Evolutionary conservation across 2,888 invertebrate species (phyloP).

Genomic region (Lepas anatifera): DNA sequence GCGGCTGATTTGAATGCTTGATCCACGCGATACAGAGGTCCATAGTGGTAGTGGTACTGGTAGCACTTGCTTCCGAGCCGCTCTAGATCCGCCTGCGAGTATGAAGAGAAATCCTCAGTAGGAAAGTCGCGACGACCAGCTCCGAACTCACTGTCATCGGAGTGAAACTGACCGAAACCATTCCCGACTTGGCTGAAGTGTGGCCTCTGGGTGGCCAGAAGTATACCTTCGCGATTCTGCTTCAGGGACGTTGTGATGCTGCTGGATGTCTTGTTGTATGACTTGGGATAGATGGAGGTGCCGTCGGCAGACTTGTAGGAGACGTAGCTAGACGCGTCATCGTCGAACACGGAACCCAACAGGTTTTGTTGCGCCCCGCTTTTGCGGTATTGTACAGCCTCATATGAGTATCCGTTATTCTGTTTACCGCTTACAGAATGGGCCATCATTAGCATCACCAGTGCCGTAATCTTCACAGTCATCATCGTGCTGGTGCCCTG

Average conservation of each 20-base stretch:
- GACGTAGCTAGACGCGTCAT: not conserved
- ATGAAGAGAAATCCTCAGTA: not conserved
- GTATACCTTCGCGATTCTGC: not conserved
- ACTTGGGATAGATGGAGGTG: not conserved
- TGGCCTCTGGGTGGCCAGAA: not conserved
- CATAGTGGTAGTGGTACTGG: slow-evolving; percentile 13
- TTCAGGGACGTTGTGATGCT: not conserved
- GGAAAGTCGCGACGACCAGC: not conserved
- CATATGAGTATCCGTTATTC: too few species aligned
- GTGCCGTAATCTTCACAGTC: too few species aligned
- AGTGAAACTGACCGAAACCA: not conserved
- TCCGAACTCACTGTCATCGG: not conserved
- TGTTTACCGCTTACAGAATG: too few species aligned
- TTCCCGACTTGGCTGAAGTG: too few species aligned
- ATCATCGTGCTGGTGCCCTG: too few species aligned
- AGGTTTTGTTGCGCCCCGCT: too few species aligned
- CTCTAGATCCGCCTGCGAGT: not conserved
- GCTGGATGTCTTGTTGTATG: too few species aligned
- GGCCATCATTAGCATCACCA: too few species aligned
- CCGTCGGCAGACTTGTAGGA: not conserved
- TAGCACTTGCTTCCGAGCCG: not conserved
- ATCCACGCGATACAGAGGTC: not conserved
- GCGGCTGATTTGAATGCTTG: not conserved
- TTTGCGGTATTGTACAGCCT: too few species aligned
- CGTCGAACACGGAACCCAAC: not conserved